phyloP scores from a whole-genome alignment of 2,113 vertebrate genomes.

The Halcyon malimbica region DNA sequence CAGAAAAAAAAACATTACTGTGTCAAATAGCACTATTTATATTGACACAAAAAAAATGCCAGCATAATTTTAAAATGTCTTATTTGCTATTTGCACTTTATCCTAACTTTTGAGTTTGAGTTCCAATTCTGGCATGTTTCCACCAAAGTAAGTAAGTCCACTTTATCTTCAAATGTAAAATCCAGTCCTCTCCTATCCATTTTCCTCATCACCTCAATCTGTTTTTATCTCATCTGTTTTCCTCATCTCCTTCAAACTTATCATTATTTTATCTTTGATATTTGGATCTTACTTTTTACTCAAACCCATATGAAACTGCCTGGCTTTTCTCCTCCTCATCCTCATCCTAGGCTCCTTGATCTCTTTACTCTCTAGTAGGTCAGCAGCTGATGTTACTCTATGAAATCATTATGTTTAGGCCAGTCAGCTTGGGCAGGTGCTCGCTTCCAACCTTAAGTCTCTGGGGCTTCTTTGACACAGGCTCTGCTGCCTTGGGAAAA shows the following conservation, averaged over 20 bases:
- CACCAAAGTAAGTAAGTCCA: neutral
- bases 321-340: neutral
- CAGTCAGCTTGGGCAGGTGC: neutral
- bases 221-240: neutral
- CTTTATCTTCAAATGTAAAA: neutral
- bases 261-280: neutral
- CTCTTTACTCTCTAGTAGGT: neutral
- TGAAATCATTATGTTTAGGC: neutral
- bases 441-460: neutral
- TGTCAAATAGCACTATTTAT: neutral
- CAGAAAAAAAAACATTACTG: neutral
- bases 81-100: neutral
- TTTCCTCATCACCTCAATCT: neutral
- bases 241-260: neutral
- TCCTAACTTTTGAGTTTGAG: neutral
- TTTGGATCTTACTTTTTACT: neutral
- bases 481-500: slow-evolving; percentile 9
- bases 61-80: neutral
- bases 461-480: neutral
- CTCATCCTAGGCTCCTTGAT: neutral
- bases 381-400: neutral
- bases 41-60: neutral
- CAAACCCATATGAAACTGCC: rapidly evolving
- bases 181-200: rapidly evolving
- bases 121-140: neutral